phyloP scores from a whole-genome alignment of 2,113 vertebrate genomes.

The Conger conger region DNA sequence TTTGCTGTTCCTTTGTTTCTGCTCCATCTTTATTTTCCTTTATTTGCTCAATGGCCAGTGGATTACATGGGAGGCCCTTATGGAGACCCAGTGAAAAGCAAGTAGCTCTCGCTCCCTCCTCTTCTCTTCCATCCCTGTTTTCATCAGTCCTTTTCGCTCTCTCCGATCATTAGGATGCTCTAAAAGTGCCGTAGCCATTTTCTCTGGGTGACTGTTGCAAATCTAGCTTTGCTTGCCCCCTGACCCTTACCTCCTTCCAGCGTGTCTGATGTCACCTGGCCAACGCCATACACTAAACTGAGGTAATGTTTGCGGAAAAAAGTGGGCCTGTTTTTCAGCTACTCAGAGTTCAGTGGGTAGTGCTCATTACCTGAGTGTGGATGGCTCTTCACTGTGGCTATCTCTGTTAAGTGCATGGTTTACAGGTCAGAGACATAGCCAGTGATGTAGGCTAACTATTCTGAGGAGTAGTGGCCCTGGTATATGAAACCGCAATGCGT shows the following conservation, averaged over 20 bases:
- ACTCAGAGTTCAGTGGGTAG: too few species aligned
- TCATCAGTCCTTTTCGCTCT: not conserved
- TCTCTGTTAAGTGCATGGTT: not conserved
- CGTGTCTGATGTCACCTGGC: not conserved
- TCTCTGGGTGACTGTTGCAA: not conserved
- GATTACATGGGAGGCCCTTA: slow-evolving; percentile 55
- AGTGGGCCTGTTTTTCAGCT: not conserved
- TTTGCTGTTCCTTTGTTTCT: slow-evolving; percentile 20
- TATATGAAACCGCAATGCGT: not conserved
- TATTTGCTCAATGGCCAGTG: slow-evolving; percentile 41
- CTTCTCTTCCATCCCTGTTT: not conserved
- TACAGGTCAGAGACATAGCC: not conserved
- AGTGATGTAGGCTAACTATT: not conserved
- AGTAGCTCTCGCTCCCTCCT: slow-evolving; percentile 49
- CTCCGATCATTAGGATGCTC: too few species aligned
- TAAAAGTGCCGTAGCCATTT: not conserved
- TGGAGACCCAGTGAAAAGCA: slow-evolving; percentile 65
- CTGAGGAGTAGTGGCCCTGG: not conserved
- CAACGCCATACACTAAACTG: not conserved
- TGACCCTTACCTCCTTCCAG: too few species aligned
- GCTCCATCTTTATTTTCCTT: slow-evolving; percentile 16
- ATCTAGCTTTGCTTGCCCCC: not conserved
- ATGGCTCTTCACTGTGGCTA: not conserved
- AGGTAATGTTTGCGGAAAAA: not conserved
- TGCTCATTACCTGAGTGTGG: too few species aligned